Evolutionary conservation across 1,140 invertebrate genomes (phyloP).

Genomic region (Cydia fagiglandana): DNA sequence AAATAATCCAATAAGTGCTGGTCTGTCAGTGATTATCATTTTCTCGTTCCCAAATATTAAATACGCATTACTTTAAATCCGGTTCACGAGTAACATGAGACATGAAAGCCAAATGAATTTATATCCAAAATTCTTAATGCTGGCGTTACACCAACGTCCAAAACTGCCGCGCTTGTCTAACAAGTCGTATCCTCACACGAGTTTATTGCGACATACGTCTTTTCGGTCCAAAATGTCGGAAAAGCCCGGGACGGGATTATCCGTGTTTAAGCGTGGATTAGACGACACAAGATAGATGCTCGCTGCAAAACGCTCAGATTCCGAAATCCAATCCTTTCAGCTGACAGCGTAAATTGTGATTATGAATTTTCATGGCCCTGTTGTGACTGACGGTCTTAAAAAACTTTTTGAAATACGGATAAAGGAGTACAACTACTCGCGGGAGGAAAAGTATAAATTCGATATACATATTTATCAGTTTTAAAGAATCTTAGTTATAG

Average conservation of each 20-base stretch:
- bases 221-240: not conserved
- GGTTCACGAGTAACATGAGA: not conserved
- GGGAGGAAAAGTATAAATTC: too few species aligned
- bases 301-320: conserved; percentile 17
- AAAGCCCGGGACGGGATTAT: not conserved
- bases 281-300: conserved; percentile 15
- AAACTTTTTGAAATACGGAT: too few species aligned
- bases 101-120: conserved; percentile 8
- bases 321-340: conserved; percentile 9
- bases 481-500: too few species aligned
- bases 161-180: not conserved
- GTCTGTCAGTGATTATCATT: too few species aligned
- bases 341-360: conserved; percentile 7
- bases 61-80: not conserved
- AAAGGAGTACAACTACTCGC: too few species aligned
- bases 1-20: too few species aligned
- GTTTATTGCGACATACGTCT: not conserved
- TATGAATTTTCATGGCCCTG: not conserved
- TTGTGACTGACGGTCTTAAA: too few species aligned
- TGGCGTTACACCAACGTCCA: not conserved
- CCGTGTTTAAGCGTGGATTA: conserved; percentile 4
- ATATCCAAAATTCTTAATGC: conserved; percentile 10
- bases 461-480: too few species aligned
- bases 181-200: not conserved
- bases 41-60: not conserved